These are phyloP conservation scores for Cheilosia soror DNA, from an alignment of 2,888 invertebrate genomes.

Conservation along the genomic window DNA sequence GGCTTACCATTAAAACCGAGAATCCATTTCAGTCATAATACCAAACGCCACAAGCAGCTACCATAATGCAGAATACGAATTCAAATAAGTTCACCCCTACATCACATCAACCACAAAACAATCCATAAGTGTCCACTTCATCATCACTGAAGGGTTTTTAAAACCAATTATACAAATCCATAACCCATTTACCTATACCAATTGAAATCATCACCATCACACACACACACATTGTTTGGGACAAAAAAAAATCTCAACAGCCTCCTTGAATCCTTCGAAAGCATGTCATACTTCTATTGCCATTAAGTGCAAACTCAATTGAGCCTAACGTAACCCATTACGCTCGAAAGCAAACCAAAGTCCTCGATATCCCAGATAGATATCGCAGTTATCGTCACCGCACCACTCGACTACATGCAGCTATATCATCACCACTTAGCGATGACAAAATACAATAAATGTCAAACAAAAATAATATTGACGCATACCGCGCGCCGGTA, in stretches of 20 bases:
- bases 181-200: constrained; percentile 62
- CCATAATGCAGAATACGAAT: constrained; percentile 25
- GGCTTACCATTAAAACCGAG: constrained; percentile 6
- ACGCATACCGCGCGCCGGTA: constrained; percentile 37
- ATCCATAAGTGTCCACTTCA: constrained; percentile 62
- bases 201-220: constrained; percentile 63
- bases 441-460: constrained; percentile 61
- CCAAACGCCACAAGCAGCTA: background rate
- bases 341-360: constrained; percentile 64
- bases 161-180: constrained; percentile 68
- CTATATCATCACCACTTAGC: constrained; percentile 32
- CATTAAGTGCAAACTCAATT: constrained; percentile 73
- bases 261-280: constrained; percentile 49
- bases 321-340: constrained; percentile 67
- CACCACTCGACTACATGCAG: constrained; percentile 8
- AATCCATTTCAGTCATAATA: background rate
- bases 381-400: constrained; percentile 37
- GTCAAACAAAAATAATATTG: constrained; percentile 53
- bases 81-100: constrained; percentile 22
- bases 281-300: constrained; percentile 41
- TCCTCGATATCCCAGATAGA: constrained; percentile 43
- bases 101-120: constrained; percentile 29
- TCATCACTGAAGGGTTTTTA: constrained; percentile 62
- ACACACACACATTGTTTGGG: background rate
- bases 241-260: constrained; percentile 5